Conservation (phyloP, 2,888 invertebrate genomes). For the Beris chalybata region DNA sequence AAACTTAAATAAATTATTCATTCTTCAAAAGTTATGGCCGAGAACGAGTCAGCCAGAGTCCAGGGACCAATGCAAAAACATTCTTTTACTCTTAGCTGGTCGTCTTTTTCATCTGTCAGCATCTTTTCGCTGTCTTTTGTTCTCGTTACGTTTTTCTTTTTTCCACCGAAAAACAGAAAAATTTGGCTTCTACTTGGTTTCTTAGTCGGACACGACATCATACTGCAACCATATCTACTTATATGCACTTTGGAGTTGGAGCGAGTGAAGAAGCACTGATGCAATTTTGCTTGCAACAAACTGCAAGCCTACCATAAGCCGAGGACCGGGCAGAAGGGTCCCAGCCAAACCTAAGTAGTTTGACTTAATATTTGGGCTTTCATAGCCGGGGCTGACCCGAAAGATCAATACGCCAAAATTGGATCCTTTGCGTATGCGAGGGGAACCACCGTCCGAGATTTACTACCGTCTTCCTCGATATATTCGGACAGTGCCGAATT, state of each 20-base stretch:
- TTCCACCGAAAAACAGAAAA: neutral
- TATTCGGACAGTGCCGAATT: slow-evolving; percentile 15
- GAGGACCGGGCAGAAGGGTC: neutral
- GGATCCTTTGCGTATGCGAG: no score
- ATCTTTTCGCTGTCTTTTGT: slow-evolving; percentile 35
- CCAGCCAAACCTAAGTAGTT: no score
- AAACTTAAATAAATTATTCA: slow-evolving; percentile 39
- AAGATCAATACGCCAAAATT: no score
- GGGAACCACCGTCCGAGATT: slow-evolving; percentile 6
- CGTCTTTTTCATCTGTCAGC: slow-evolving; percentile 37
- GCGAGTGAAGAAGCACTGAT: slow-evolving; percentile 7
- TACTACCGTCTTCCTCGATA: slow-evolving; percentile 14
- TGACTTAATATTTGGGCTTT: no score
- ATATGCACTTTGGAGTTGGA: neutral
- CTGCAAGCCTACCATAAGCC: neutral
- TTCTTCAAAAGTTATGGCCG: slow-evolving; percentile 37
- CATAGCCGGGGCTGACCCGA: no score
- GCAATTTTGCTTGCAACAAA: slow-evolving; percentile 10
- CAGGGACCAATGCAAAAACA: slow-evolving; percentile 19
- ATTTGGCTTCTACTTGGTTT: no score
- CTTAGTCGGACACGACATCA: no score
- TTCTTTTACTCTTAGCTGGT: slow-evolving; percentile 35
- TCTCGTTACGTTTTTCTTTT: slow-evolving; percentile 15
- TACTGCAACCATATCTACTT: no score
- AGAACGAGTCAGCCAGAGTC: slow-evolving; percentile 11